phyloP scores from a whole-genome alignment of 2,888 invertebrate species.

The Zaprionus obscuricornis region DNA sequence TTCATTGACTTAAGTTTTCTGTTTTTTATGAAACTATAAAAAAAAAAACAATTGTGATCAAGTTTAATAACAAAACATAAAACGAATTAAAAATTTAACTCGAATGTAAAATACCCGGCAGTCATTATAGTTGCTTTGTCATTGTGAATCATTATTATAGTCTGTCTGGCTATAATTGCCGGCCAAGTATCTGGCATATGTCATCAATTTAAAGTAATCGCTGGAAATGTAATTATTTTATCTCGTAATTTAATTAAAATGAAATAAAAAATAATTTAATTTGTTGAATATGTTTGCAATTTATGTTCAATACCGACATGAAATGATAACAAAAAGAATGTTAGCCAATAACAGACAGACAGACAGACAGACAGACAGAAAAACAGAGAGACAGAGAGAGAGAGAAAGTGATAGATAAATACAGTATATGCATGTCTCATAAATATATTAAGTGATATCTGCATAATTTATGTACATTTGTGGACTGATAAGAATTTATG shows the following conservation, averaged over 20 bases:
- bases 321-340: not conserved
- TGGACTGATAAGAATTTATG: not conserved
- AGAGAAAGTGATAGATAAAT: too few relatives aligned
- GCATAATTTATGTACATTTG: constrained; percentile 38
- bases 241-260: constrained; percentile 41
- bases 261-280: constrained; percentile 31
- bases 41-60: too few relatives aligned
- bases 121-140: too few relatives aligned
- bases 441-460: too few relatives aligned
- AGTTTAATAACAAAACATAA: too few relatives aligned
- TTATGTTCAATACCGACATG: constrained; percentile 22
- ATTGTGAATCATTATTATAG: too few relatives aligned
- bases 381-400: too few relatives aligned
- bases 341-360: not conserved
- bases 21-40: too few relatives aligned
- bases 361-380: constrained; percentile 5
- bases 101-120: too few relatives aligned
- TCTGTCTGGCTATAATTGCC: too few relatives aligned
- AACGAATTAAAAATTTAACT: not conserved
- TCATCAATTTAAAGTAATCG: constrained; percentile 18
- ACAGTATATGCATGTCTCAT: too few relatives aligned
- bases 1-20: too few relatives aligned
- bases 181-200: not conserved
- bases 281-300: constrained; percentile 5
- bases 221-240: constrained; percentile 33